Evolutionary conservation across 2,113 vertebrate genomes (phyloP), one percentile per base, ranked within the genome.

Genomic region (Isurus oxyrinchus): DNA sequence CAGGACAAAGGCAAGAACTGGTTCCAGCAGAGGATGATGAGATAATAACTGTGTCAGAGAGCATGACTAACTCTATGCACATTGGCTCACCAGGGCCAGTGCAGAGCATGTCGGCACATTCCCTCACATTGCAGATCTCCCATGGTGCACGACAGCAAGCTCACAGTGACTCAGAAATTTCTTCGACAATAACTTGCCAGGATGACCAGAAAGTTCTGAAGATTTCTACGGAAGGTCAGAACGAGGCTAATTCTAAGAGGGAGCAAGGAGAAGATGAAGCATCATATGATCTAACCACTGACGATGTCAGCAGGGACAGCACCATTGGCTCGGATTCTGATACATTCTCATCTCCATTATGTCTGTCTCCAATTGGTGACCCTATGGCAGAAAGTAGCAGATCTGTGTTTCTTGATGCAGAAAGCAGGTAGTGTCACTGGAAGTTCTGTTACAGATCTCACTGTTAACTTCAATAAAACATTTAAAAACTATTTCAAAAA

Each of bases 281-380:
- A 96, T 99, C 99, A 96, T 97, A 98, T 96, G 99, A 98, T 97
- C 98, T 99, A 97, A 99, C 98, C 0, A 98, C 98, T 0, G 99
- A 99, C 0, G 98, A 99, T 0, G 98, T 98, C 97, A 99, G 99
- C 97, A 98, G 98, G 27, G 99, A 99, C 98, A 99, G 99, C 97
- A 99, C 99, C 88, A 98, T 99, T 49, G 99, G 99, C 84, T 99
- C 99, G 0, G 99, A 99, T 97, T 99, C 99, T 0, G 99, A 99
- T 96, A 98, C 99, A 96, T 99, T 99, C 98, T 99, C 99, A 88
- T 99, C 99, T 0, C 99, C 99, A 0, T 99, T 99, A 98, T 99
- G 99, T 97, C 97, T 99, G 97, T 99, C 99, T 0, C 99, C 99
- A 5, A 98, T 99, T 97, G 99, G 98, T 0, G 98, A 99, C 96